Conservation (phyloP, 2,797 vertebrate species). For the Clamator glandarius region DNA sequence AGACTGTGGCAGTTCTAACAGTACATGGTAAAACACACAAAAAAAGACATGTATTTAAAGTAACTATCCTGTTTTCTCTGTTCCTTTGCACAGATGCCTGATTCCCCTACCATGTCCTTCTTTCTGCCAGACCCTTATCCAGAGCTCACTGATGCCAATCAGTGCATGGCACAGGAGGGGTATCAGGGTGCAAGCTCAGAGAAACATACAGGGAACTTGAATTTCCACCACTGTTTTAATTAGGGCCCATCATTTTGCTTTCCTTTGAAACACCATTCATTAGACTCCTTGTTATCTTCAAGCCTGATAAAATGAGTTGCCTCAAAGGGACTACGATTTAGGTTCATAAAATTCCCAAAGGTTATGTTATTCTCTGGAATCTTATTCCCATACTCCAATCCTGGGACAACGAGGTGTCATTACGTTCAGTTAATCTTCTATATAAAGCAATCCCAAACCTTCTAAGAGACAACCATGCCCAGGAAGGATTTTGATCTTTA, state of each 20-base stretch:
- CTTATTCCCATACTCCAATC: neutral
- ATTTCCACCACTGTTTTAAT: neutral
- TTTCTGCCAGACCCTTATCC: neutral
- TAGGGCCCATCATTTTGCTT: neutral
- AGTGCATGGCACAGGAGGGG: neutral
- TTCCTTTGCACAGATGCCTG: neutral
- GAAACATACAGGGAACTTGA: neutral
- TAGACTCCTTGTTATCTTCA: accelerated
- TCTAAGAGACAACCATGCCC: neutral
- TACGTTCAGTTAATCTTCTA: neutral
- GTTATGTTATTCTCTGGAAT: neutral
- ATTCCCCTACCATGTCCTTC: neutral
- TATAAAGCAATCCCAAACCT: neutral
- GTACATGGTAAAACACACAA: constrained; percentile 67
- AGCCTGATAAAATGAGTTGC: neutral
- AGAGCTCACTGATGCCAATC: neutral
- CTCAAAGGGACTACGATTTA: neutral
- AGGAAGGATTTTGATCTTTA: neutral
- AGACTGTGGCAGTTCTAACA: constrained; percentile 57
- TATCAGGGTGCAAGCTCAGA: neutral
- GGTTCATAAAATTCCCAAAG: neutral
- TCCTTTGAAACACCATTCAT: neutral
- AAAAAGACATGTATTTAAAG: neutral
- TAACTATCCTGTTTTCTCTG: neutral
- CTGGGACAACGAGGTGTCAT: neutral